phyloP scores from a whole-genome alignment of 2,888 invertebrate species.

The Volucella zonaria region DNA sequence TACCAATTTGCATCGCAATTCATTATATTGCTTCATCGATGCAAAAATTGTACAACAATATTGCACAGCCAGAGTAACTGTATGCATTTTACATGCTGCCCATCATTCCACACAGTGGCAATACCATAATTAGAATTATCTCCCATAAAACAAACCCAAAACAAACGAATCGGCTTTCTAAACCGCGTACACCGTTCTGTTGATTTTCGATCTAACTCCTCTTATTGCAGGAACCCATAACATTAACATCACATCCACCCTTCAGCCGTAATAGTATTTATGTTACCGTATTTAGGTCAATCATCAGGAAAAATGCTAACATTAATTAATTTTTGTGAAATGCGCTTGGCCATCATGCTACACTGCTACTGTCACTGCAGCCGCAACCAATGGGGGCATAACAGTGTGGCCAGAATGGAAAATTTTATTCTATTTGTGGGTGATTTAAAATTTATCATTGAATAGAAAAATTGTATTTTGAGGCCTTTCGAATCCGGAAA shows the following conservation, averaged over 20 bases:
- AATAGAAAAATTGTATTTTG: no score
- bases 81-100: slow-evolving; percentile 27
- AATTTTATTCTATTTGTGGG: no score
- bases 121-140: slow-evolving; percentile 61
- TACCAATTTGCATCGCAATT: not conserved
- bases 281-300: slow-evolving; percentile 50
- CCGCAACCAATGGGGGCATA: not conserved
- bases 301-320: slow-evolving; percentile 63
- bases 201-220: not conserved
- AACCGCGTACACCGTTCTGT: slow-evolving; percentile 1
- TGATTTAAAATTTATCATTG: no score
- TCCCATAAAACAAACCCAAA: slow-evolving; percentile 32
- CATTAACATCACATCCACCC: not conserved
- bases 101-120: slow-evolving; percentile 44
- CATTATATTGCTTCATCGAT: not conserved
- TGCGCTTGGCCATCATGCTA: slow-evolving; percentile 43
- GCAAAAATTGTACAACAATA: not conserved
- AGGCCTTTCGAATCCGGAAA: no score
- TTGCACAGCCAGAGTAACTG: not conserved
- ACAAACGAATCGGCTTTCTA: slow-evolving; percentile 31
- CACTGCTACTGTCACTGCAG: slow-evolving; percentile 32
- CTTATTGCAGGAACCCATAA: not conserved
- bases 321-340: slow-evolving; percentile 70
- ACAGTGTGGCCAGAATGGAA: no score
- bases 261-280: slow-evolving; percentile 8